Percentiles rank a stretch among this genome's conserved stretches.
phyloP scores from a whole-genome alignment of 1,140 invertebrate genomes.

The Drosophila busckii region DNA sequence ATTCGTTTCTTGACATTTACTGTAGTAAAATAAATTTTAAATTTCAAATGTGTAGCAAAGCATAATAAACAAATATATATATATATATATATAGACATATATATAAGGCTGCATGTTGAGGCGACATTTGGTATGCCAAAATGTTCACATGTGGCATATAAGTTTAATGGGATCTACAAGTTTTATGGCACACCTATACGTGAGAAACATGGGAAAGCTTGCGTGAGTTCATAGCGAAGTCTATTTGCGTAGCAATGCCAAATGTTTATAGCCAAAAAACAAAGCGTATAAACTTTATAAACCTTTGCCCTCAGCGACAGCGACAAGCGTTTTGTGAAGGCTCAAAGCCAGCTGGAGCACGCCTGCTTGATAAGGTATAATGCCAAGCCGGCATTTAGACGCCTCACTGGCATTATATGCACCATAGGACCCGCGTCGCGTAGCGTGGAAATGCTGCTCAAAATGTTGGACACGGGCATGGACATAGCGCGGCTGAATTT shows the following conservation, averaged over 20 bases:
- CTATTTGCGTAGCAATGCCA: conserved; percentile 6
- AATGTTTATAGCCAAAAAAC: too few relatives aligned
- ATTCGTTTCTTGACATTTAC: too few relatives aligned
- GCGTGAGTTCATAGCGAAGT: background rate
- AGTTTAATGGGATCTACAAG: conserved; percentile 65
- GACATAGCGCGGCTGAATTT: conserved; percentile 98
- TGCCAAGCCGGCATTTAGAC: conserved; percentile 22
- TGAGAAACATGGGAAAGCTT: conserved; percentile 54
- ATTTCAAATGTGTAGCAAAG: too few relatives aligned
- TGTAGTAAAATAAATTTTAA: too few relatives aligned
- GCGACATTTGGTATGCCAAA: conserved; percentile 53
- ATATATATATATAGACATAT: conserved; percentile 13
- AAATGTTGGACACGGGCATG: conserved; percentile 98
- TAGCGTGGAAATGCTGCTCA: conserved; percentile 87
- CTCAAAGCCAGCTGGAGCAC: conserved; percentile 8
- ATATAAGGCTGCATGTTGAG: conserved; percentile 2
- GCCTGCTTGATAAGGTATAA: conserved; percentile 5
- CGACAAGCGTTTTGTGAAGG: background rate
- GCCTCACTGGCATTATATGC: conserved; percentile 97
- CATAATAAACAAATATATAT: too few relatives aligned
- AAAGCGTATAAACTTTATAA: too few relatives aligned
- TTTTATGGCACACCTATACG: conserved; percentile 68
- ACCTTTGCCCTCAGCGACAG: too few relatives aligned
- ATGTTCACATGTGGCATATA: conserved; percentile 47
- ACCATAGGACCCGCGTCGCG: conserved; percentile 89